Percentiles rank a stretch among this genome's conserved stretches.
phyloP scores from a whole-genome alignment of 64 coral and sea anemone species.

The Trachythela sp. region DNA sequence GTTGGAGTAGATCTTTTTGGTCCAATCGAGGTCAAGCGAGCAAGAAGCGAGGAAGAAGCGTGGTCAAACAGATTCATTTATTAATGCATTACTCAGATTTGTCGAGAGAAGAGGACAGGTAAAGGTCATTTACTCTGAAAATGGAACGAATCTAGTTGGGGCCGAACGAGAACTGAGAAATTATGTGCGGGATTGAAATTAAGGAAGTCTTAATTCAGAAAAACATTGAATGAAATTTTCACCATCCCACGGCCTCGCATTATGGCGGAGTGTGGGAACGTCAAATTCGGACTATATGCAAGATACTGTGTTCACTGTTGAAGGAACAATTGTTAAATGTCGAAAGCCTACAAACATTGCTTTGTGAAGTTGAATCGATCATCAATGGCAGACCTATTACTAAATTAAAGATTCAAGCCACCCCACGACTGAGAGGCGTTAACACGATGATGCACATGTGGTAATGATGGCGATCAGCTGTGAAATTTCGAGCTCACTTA shows the following conservation, averaged over 20 bases:
- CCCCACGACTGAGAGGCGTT: neutral
- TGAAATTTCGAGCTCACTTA: too few species aligned
- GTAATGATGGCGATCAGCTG: too few species aligned
- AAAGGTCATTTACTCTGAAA: neutral
- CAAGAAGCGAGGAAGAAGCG: neutral
- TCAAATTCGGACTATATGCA: neutral
- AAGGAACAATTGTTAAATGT: neutral
- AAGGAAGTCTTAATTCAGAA: neutral
- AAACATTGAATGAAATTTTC: neutral
- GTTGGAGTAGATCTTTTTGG: neutral
- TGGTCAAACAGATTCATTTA: neutral
- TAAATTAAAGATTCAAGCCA: neutral
- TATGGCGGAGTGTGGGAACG: neutral
- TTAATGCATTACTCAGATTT: neutral
- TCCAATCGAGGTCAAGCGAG: neutral
- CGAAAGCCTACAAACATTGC: neutral
- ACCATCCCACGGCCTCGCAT: neutral
- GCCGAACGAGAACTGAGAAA: neutral
- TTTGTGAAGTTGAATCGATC: neutral
- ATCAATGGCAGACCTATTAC: slow-evolving; percentile 34
- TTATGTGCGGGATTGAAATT: neutral
- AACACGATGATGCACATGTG: too few species aligned
- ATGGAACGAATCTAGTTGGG: neutral
- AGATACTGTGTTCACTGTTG: neutral
- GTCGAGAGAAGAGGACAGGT: neutral